Evolutionary conservation across 1,140 invertebrate genomes (phyloP).

Genomic region (Hyles euphorbiae): DNA sequence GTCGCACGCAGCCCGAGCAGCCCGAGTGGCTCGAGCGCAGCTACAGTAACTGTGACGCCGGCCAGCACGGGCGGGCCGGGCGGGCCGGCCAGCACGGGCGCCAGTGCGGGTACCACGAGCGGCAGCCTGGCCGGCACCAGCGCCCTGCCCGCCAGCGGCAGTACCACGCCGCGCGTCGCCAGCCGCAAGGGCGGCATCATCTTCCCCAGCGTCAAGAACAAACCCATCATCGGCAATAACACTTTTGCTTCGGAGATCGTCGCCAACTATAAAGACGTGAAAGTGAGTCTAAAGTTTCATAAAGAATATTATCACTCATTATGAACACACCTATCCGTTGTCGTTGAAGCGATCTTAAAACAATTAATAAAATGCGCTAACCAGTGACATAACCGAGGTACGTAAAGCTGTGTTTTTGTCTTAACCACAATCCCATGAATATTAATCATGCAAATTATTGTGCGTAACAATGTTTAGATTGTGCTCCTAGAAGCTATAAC

Average conservation of each 20-base stretch:
- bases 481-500: no score
- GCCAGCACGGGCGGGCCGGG: slow-evolving; percentile 31
- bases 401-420: background rate
- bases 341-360: slow-evolving; percentile 25
- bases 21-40: slow-evolving; percentile 38
- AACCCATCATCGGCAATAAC: slow-evolving; percentile 87
- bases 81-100: slow-evolving; percentile 40
- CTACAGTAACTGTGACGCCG: slow-evolving; percentile 6
- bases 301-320: slow-evolving; percentile 32
- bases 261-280: slow-evolving; percentile 85
- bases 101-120: slow-evolving; percentile 33
- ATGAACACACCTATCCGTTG: slow-evolving; percentile 28
- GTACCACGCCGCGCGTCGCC: slow-evolving; percentile 52
- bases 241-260: slow-evolving; percentile 85
- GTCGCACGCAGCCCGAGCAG: slow-evolving; percentile 58
- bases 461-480: no score
- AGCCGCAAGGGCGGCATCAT: slow-evolving; percentile 86
- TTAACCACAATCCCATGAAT: background rate
- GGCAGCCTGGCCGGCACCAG: slow-evolving; percentile 19
- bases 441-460: background rate
- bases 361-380: slow-evolving; percentile 27
- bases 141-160: slow-evolving; percentile 30
- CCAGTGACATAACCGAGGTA: slow-evolving; percentile 23
- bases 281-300: slow-evolving; percentile 78
- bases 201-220: slow-evolving; percentile 93